Conservation (phyloP, 2,113 vertebrate genomes). For the Ceuthmochares aereus region DNA sequence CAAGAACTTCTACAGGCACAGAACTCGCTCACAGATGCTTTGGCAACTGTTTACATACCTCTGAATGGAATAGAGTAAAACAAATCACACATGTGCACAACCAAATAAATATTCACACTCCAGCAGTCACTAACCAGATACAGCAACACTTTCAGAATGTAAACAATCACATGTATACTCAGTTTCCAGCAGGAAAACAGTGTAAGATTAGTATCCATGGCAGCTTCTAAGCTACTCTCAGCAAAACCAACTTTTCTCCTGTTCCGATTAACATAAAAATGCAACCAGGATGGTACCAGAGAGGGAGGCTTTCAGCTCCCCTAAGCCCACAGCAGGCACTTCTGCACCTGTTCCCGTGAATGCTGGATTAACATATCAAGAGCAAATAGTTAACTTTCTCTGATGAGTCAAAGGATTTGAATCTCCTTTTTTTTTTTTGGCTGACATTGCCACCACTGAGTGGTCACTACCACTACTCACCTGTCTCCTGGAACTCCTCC, state of each 20-base stretch:
- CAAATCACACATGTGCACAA: not conserved
- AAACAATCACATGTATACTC: not conserved
- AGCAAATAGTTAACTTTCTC: not conserved
- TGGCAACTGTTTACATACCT: not conserved
- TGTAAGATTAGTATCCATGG: accelerated
- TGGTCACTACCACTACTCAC: constrained; percentile 46
- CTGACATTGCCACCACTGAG: accelerated
- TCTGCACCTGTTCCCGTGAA: not conserved
- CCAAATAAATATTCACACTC: not conserved
- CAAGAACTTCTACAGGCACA: not conserved
- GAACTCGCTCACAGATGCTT: not conserved
- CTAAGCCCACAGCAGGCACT: not conserved
- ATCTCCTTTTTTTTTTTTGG: not conserved
- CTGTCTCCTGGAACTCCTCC: constrained; percentile 90
- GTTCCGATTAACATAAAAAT: not conserved
- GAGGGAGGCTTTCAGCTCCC: not conserved
- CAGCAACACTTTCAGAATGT: not conserved
- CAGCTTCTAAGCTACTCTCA: not conserved
- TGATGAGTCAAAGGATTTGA: not conserved
- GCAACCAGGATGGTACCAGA: not conserved
- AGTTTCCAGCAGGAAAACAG: not conserved
- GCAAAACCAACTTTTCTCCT: not conserved
- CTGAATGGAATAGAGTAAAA: not conserved
- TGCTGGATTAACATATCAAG: not conserved
- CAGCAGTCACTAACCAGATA: not conserved